phyloP scores from a whole-genome alignment of 2,888 invertebrate species.

The Criorhina ranunculi region DNA sequence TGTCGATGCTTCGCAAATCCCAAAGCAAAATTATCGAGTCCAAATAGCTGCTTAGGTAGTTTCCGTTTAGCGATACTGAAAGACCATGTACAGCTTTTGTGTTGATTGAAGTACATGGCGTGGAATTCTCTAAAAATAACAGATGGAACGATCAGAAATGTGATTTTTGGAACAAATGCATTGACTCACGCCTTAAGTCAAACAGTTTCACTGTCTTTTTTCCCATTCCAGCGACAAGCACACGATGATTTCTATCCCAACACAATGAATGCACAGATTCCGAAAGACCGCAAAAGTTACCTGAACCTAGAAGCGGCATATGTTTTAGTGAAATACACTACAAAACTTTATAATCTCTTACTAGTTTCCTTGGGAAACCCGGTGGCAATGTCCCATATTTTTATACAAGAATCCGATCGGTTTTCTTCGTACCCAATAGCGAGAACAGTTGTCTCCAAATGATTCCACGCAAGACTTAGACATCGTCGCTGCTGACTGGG shows the following conservation, averaged over 20 bases:
- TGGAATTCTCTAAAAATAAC: constrained; percentile 87
- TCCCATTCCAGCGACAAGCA: constrained; percentile 95
- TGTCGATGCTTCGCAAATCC: constrained; percentile 94
- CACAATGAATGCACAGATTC: constrained; percentile 93
- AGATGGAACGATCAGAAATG: not conserved
- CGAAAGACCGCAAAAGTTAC: constrained; percentile 91
- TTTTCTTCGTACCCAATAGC: constrained; percentile 96
- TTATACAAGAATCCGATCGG: constrained; percentile 93
- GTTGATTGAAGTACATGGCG: constrained; percentile 85
- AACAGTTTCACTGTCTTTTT: constrained; percentile 94
- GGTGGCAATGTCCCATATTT: constrained; percentile 92
- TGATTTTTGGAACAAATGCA: not conserved
- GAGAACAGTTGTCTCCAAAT: constrained; percentile 91
- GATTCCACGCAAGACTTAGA: constrained; percentile 95
- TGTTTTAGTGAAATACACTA: not conserved
- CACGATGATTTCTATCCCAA: constrained; percentile 91
- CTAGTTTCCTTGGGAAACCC: constrained; percentile 83
- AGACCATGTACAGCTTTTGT: constrained; percentile 94
- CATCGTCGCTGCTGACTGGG: constrained; percentile 94
- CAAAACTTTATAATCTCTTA: constrained; percentile 62
- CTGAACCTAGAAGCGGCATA: constrained; percentile 26
- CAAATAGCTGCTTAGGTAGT: constrained; percentile 92
- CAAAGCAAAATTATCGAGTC: constrained; percentile 93
- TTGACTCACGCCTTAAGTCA: constrained; percentile 93
- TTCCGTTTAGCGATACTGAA: constrained; percentile 91